These are phyloP conservation scores for Hydropsyche tenuis DNA, from an alignment of 1,140 invertebrate genomes.

Conservation along the genomic window DNA sequence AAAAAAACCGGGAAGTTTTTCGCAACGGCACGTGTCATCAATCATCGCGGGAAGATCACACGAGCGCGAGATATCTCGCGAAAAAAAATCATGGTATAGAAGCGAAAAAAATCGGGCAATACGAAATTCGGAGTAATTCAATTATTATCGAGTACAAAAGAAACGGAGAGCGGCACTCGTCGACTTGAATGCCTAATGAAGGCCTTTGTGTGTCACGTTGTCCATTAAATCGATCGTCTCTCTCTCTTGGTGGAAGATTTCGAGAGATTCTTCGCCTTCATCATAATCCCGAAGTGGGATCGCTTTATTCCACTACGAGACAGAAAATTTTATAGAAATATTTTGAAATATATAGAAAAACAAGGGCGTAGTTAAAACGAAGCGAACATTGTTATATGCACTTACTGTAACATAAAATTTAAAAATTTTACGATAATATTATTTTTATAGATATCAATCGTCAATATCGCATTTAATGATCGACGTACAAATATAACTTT, in stretches of 20 bases:
- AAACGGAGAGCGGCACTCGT: constrained; percentile 9
- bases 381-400: too few species aligned
- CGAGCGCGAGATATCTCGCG: not conserved
- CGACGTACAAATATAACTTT: too few species aligned
- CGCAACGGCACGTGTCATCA: constrained; percentile 5
- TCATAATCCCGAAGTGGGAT: constrained; percentile 4
- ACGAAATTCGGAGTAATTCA: constrained; percentile 26
- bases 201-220: constrained; percentile 25
- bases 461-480: too few species aligned
- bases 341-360: too few species aligned
- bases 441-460: too few species aligned
- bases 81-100: not conserved
- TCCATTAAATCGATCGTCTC: constrained; percentile 25
- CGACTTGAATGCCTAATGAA: constrained; percentile 30
- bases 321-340: too few species aligned
- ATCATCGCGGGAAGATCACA: not conserved
- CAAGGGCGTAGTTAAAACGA: too few species aligned
- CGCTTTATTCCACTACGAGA: not conserved
- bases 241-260: constrained; percentile 1
- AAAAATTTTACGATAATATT: too few species aligned
- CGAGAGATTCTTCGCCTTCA: constrained; percentile 12
- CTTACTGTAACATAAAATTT: too few species aligned
- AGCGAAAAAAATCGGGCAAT: not conserved
- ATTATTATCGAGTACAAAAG: constrained; percentile 9
- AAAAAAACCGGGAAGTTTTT: not conserved